A percentile compares a stretch with the other conserved stretches of the same genome.
These are phyloP conservation scores for Pegoplata infirma DNA, from an alignment of 2,888 invertebrate genomes.

Conservation along the genomic window DNA sequence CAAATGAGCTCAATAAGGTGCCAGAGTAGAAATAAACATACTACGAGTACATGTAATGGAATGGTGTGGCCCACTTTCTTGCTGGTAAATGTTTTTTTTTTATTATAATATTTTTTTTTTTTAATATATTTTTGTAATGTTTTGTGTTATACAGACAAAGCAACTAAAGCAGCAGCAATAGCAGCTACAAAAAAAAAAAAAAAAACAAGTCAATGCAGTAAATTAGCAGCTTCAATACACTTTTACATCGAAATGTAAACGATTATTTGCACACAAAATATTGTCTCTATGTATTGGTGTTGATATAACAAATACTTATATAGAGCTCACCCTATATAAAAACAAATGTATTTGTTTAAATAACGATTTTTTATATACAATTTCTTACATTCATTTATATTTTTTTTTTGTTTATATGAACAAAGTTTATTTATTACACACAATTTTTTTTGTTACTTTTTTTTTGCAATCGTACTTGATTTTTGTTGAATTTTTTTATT, in stretches of 20 bases:
- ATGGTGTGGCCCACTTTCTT: constrained; percentile 55
- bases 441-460: constrained; percentile 19
- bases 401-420: constrained; percentile 31
- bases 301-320: constrained; percentile 1
- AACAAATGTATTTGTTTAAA: constrained; percentile 36
- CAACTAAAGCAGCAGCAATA: constrained; percentile 39
- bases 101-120: constrained; percentile 15
- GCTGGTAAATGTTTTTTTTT: constrained; percentile 45
- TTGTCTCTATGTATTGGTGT: constrained; percentile 13
- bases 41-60: constrained; percentile 36
- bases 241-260: constrained; percentile 13
- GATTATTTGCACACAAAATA: constrained; percentile 8
- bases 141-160: constrained; percentile 43
- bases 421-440: constrained; percentile 45
- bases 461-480: constrained; percentile 38
- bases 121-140: background rate
- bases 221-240: constrained; percentile 54
- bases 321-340: constrained; percentile 27
- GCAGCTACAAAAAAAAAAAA: constrained; percentile 8
- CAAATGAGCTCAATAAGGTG: constrained; percentile 41
- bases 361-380: constrained; percentile 6
- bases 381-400: constrained; percentile 24
- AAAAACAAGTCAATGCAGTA: constrained; percentile 47
- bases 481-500: constrained; percentile 12
- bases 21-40: constrained; percentile 20